A percentile compares a stretch with the other conserved stretches of the same genome.
Evolutionary conservation across 2,888 invertebrate genomes (phyloP).

Genomic region (Chymomyza procnemis): DNA sequence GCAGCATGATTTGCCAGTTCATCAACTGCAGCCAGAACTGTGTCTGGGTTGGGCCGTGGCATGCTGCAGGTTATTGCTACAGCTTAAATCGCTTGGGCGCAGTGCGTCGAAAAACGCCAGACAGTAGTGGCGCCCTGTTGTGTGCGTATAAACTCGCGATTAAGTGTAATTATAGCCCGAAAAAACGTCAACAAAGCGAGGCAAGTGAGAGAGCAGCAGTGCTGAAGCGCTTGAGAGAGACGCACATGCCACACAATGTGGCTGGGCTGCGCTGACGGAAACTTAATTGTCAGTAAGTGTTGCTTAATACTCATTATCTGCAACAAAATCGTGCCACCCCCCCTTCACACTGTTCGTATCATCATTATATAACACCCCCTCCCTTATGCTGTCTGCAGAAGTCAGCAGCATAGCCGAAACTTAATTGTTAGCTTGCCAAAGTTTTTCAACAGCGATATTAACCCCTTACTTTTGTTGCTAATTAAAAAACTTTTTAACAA

Average conservation of each 20-base stretch:
- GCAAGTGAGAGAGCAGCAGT: conserved; percentile 9
- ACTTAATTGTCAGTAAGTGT: conserved; percentile 73
- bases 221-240: conserved; percentile 14
- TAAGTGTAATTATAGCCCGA: conserved; percentile 70
- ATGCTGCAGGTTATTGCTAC: conserved; percentile 62
- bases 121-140: conserved; percentile 25
- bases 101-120: conserved; percentile 7
- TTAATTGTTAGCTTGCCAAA: conserved; percentile 74
- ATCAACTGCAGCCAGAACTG: neutral
- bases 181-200: conserved; percentile 62
- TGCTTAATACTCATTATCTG: conserved; percentile 72
- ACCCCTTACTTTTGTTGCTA: conserved; percentile 74
- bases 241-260: conserved; percentile 3
- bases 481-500: conserved; percentile 74
- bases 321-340: neutral
- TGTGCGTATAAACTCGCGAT: conserved; percentile 55
- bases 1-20: neutral
- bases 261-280: conserved; percentile 14
- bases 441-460: conserved; percentile 61
- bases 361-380: too few species aligned
- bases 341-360: conserved; percentile 22
- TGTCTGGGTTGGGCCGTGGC: neutral
- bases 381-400: conserved; percentile 17
- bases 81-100: conserved; percentile 44
- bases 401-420: conserved; percentile 67